Evolutionary conservation across 2,113 vertebrate species (phyloP).

Genomic region (Saimiri boliviensis): DNA sequence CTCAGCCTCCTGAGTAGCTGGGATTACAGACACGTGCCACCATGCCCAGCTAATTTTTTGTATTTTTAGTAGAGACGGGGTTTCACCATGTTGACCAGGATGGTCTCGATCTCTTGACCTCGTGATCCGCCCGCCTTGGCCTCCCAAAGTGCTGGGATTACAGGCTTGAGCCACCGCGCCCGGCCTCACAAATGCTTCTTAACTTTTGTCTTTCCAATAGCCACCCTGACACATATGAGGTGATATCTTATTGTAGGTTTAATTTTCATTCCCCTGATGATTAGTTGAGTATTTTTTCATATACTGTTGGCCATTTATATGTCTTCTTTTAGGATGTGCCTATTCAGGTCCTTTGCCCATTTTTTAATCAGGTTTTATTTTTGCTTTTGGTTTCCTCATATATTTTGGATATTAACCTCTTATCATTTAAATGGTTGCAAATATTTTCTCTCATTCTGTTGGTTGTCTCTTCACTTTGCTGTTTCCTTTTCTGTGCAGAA

Average conservation of each 20-base stretch:
- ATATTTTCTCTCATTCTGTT: not conserved
- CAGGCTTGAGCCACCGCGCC: no score
- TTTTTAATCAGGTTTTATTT: not conserved
- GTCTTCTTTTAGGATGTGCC: not conserved
- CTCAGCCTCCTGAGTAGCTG: no score
- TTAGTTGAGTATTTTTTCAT: not conserved
- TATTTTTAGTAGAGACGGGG: no score
- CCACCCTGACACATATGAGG: not conserved
- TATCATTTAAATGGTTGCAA: not conserved
- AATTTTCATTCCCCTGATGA: not conserved
- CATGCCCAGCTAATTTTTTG: no score
- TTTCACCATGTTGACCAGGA: no score
- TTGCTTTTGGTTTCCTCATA: not conserved
- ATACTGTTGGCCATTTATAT: not conserved
- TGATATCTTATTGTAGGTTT: not conserved
- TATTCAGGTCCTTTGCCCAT: not conserved
- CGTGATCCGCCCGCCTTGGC: no score
- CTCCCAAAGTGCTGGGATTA: no score
- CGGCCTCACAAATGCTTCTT: not conserved
- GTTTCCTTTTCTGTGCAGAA: not conserved
- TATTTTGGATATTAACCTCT: not conserved
- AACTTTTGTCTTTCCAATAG: not conserved
- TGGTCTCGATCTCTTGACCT: no score
- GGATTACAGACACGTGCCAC: no score
- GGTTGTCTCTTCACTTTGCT: no score